Percentiles rank a stretch among this genome's conserved stretches.
Conservation (phyloP, 2,888 invertebrate species). For the Ctena decussata region DNA sequence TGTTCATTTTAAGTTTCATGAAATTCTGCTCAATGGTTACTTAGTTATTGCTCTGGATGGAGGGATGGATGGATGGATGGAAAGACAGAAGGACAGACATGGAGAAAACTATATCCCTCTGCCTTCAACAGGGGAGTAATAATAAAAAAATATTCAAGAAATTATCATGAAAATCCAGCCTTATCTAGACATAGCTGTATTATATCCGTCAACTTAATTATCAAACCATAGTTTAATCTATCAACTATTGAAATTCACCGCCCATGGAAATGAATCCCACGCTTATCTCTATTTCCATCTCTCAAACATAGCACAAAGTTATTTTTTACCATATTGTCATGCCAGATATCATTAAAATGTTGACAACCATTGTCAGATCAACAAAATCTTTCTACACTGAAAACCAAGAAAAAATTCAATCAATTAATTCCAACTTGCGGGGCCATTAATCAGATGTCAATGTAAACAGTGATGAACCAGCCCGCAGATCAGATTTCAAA, state of each 20-base stretch:
- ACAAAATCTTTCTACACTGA: neutral
- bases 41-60: too few relatives aligned
- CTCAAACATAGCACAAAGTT: neutral
- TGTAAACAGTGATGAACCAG: constrained; percentile 58
- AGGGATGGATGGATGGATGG: too few relatives aligned
- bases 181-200: too few relatives aligned
- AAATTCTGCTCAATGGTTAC: too few relatives aligned
- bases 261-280: neutral
- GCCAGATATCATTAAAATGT: neutral
- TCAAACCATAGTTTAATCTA: neutral
- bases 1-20: too few relatives aligned
- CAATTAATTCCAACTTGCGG: constrained; percentile 48
- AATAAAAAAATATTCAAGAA: too few relatives aligned
- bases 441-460: constrained; percentile 45
- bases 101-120: too few relatives aligned
- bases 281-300: neutral
- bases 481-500: constrained; percentile 2
- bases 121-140: too few relatives aligned
- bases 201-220: too few relatives aligned
- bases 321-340: neutral
- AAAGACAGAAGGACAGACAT: too few relatives aligned
- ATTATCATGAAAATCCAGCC: too few relatives aligned
- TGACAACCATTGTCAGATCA: neutral
- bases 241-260: neutral
- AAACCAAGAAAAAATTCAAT: constrained; percentile 24